Percentiles rank a stretch among this genome's conserved stretches.
phyloP scores from a whole-genome alignment of 1,140 invertebrate genomes.

The Battus philenor region DNA sequence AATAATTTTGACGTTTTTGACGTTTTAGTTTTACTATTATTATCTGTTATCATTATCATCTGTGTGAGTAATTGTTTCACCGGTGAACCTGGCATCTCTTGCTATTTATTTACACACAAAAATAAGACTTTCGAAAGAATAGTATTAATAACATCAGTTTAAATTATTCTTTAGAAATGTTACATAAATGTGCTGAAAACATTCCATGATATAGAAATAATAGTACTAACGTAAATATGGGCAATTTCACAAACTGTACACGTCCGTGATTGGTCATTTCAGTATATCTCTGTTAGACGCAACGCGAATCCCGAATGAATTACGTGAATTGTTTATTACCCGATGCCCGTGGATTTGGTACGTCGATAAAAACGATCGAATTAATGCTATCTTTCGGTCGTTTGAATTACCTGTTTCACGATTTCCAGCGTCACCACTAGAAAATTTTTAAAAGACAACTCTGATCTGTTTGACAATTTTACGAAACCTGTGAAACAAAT shows the following conservation, averaged over 20 bases:
- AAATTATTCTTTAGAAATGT: too few species aligned
- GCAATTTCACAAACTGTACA: slow-evolving; percentile 37
- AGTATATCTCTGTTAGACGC: slow-evolving; percentile 61
- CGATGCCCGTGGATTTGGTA: slow-evolving; percentile 32
- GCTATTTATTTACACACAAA: too few species aligned
- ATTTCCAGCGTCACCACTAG: too few species aligned
- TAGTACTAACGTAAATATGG: slow-evolving; percentile 34
- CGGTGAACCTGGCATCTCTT: too few species aligned
- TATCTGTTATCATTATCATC: too few species aligned
- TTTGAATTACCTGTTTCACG: slow-evolving; percentile 3
- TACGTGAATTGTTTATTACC: slow-evolving; percentile 50
- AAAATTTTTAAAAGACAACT: too few species aligned
- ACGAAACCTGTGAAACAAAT: too few species aligned
- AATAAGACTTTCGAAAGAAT: not conserved
- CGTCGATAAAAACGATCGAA: slow-evolving; percentile 24
- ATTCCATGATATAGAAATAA: slow-evolving; percentile 28
- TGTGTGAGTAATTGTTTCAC: too few species aligned
- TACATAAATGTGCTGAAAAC: slow-evolving; percentile 5
- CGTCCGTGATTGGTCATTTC: slow-evolving; percentile 67
- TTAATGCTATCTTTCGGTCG: slow-evolving; percentile 18
- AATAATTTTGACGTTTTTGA: too few species aligned
- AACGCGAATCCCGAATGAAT: slow-evolving; percentile 49
- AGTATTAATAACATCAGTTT: too few species aligned
- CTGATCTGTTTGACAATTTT: too few species aligned
- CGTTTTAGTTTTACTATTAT: too few species aligned